Base-by-base conservation (phyloP, 2,113 vertebrate genomes). In the Archilochus colubris region DNA sequence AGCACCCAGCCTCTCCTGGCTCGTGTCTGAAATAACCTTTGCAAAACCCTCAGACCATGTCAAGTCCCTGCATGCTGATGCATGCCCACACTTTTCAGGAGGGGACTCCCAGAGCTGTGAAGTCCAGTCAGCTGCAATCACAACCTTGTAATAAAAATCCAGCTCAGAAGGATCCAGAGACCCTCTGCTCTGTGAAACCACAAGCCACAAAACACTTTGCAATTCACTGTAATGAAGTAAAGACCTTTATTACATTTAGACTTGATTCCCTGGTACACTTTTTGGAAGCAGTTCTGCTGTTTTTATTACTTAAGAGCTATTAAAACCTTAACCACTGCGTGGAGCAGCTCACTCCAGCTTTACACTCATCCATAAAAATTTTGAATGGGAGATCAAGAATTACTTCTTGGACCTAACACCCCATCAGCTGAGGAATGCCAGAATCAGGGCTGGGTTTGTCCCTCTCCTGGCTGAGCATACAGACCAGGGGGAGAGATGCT, bases 281-380 rank as follows among this genome's bases (percentile, higher is more conserved):
- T 85, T 91, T 94, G 90, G 91, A 91, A 95, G 80, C 80, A 18
- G 61, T 82, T 94, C 67, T 86, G 80, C 76, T 93, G 90, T 17
- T 96, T 95, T 94, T 94, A 95, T 81, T 96, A 90, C 88, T 83
- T 93, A 88, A 84, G 61, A 83, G 90, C 88, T 93, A 94, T 93
- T 97, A 96, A 96, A 97, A 84, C 76, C 85, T 86, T 90, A 96
- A 95, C 86, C 91, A 78, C 94, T 64, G 85, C 69, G 92, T 19
- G 40, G 86, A 95, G 90, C n/a, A 61, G 17, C 86, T 90, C 14
- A 0, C 88, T 94, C 82, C 82, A 95, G 86, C 76, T 95, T 97
- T 94, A 94, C 86, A 89, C 83, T 75, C 9, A 0, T 72, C 83
- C 89, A 94, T 93, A 92, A 95, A 93, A 94, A 21, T 30, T 68